Evolutionary conservation across 2,888 invertebrate genomes (phyloP).

Genomic region (Euplagia quadripunctaria): DNA sequence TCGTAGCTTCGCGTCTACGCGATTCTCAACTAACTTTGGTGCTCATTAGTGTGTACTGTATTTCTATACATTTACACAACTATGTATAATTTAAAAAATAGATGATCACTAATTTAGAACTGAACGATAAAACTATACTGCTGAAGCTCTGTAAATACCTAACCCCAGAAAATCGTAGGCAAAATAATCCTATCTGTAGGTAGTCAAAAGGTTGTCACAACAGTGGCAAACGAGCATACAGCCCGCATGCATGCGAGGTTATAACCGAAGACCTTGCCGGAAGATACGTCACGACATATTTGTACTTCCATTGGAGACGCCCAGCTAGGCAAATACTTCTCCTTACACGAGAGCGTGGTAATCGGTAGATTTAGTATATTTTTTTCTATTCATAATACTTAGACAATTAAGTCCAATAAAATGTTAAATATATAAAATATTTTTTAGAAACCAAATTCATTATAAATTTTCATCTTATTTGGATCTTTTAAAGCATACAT

Average conservation of each 20-base stretch:
- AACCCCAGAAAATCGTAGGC: not conserved
- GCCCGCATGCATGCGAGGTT: not conserved
- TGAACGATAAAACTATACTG: not conserved
- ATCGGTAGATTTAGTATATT: too few species aligned
- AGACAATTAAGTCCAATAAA: too few species aligned
- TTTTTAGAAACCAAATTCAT: too few species aligned
- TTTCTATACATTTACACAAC: conserved; percentile 11
- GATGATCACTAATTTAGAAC: too few species aligned
- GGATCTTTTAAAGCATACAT: too few species aligned
- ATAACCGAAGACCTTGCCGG: not conserved
- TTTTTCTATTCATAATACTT: too few species aligned
- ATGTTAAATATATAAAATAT: too few species aligned
- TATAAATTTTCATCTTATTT: too few species aligned
- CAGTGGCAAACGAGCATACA: not conserved
- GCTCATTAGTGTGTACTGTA: conserved; percentile 19
- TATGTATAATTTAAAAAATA: not conserved
- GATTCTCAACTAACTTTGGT: conserved; percentile 64
- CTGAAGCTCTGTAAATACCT: not conserved
- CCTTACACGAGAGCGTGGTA: not conserved
- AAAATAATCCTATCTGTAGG: not conserved
- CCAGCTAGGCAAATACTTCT: not conserved
- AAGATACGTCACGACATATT: not conserved
- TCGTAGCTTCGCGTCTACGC: conserved; percentile 73
- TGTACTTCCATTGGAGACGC: not conserved
- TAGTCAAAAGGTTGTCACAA: not conserved